phyloP scores from a whole-genome alignment of 2,797 vertebrate genomes.

The Lutjanus argentimaculatus region DNA sequence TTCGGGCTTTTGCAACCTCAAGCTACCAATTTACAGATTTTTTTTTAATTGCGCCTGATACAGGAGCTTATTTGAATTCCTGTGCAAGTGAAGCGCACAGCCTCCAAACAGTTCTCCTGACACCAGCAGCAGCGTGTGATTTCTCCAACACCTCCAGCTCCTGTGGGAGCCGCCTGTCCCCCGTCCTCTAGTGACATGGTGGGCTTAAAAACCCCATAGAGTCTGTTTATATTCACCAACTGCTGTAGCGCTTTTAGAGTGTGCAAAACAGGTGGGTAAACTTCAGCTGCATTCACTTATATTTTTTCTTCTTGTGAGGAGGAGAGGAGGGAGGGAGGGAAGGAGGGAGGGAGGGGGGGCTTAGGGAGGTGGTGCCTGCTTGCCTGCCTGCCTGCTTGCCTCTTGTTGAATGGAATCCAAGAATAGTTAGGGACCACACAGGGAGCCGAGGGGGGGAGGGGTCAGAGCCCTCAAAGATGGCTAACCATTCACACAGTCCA shows the following conservation, averaged over 20 bases:
- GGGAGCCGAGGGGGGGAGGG: slow-evolving; percentile 88
- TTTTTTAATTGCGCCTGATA: slow-evolving; percentile 25
- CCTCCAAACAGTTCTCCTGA: slow-evolving; percentile 43
- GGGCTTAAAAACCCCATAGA: slow-evolving; percentile 80
- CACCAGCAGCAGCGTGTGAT: slow-evolving; percentile 48
- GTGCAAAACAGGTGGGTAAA: slow-evolving; percentile 93
- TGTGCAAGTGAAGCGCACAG: slow-evolving; percentile 35
- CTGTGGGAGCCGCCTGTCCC: slow-evolving; percentile 67
- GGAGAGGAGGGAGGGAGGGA: slow-evolving; percentile 63
- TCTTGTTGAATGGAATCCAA: slow-evolving; percentile 97
- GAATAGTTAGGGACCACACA: slow-evolving; percentile 99
- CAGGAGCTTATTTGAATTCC: slow-evolving; percentile 40
- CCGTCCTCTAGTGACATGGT: slow-evolving; percentile 74
- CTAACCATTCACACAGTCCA: slow-evolving; percentile 96
- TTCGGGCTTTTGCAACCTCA: slow-evolving; percentile 1
- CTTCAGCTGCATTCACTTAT: slow-evolving; percentile 90
- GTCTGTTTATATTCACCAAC: slow-evolving; percentile 86
- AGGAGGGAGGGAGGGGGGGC: slow-evolving; percentile 71
- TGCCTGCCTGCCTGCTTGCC: slow-evolving; percentile 85
- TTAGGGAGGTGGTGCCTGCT: slow-evolving; percentile 84
- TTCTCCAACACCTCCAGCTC: slow-evolving; percentile 68
- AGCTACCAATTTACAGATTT: slow-evolving; percentile 13
- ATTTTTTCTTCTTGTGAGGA: slow-evolving; percentile 82
- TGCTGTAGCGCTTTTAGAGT: slow-evolving; percentile 83
- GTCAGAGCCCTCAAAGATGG: slow-evolving; percentile 93